These are phyloP conservation scores for Leptatherina wallacei DNA, from an alignment of 2,797 vertebrate species.

Conservation along the genomic window DNA sequence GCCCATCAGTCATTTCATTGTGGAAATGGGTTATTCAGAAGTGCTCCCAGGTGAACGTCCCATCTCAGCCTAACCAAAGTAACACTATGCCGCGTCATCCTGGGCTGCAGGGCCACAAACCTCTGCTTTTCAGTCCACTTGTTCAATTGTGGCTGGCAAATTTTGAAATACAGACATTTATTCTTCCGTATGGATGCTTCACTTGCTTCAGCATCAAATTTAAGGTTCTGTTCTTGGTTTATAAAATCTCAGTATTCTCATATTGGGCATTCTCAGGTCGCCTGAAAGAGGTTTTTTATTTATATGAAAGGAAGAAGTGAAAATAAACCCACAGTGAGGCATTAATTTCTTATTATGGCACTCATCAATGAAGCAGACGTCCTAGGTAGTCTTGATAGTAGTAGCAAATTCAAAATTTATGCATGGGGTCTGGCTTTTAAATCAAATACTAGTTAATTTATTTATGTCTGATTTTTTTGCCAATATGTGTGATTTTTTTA, in stretches of 20 bases:
- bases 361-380: neutral
- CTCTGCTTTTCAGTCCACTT: neutral
- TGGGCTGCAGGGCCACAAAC: conserved; percentile 18
- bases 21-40: conserved; percentile 64
- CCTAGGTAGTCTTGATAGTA: neutral
- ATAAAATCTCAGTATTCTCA: neutral
- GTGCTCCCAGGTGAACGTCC: conserved; percentile 55
- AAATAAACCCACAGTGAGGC: neutral
- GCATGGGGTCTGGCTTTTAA: neutral
- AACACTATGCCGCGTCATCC: conserved; percentile 20
- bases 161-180: conserved; percentile 28
- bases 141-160: neutral
- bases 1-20: conserved; percentile 68
- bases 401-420: neutral
- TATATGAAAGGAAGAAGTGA: neutral
- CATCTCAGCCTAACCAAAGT: conserved; percentile 45
- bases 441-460: neutral
- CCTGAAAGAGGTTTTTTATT: neutral
- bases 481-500: too few relatives aligned
- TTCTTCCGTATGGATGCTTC: conserved; percentile 9
- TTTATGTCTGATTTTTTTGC: neutral
- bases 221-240: neutral
- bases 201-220: neutral
- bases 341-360: neutral
- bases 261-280: neutral